Base-by-base conservation (phyloP, 2,888 invertebrate genomes). In the Brassicogethes aeneus region DNA sequence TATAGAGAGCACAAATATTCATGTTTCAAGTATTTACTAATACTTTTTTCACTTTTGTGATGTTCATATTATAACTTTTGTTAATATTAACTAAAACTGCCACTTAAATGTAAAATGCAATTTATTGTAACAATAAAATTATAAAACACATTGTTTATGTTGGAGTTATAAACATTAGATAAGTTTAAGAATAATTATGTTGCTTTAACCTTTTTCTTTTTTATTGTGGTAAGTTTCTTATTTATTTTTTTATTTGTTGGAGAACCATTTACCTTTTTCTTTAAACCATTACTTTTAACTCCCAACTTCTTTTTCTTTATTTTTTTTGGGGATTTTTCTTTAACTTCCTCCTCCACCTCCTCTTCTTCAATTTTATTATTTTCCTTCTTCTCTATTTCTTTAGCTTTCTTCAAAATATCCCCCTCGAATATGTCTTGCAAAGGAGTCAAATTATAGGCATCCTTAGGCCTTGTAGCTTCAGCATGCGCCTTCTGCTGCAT, bases 401-500 rank as follows among this genome's bases (percentile, higher is more conserved):
- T 65, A 2, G 82, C 82, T 43, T 75, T 77, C 50, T 75, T 72
- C 40, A 79, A 50, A 1, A 77, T 71, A 62, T 83, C 79, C 2
- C 76, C 79, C 46, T 56, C 41, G 39, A 88, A 89, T 54, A 89
- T 77, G 44, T 87, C 85, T 40, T 84, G 79, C 36, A 81, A 73
- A 16, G 84, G 83, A 56, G 82, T 79, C 15, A 84, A 72, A 17
- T 80, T 75, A 54, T 89, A 89, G 1, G 82, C 80, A 37, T 79
- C 74, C 56, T 79, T 77, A 0, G 89, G 86, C 54, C 79, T 79
- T 12, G 81, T 81, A 1, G 79, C 77, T 64, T 85, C 80, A 54
- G 79, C 77, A 15, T 80, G 73, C 15, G 81, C 77, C 69, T 91
- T 93, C 56, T 90, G 85, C 54, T 88, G 81, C 41, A 91, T 70